Evolutionary conservation across 35 echinoderm and acorn worm genomes (phyloP).

Genomic region (Patiria miniata): DNA sequence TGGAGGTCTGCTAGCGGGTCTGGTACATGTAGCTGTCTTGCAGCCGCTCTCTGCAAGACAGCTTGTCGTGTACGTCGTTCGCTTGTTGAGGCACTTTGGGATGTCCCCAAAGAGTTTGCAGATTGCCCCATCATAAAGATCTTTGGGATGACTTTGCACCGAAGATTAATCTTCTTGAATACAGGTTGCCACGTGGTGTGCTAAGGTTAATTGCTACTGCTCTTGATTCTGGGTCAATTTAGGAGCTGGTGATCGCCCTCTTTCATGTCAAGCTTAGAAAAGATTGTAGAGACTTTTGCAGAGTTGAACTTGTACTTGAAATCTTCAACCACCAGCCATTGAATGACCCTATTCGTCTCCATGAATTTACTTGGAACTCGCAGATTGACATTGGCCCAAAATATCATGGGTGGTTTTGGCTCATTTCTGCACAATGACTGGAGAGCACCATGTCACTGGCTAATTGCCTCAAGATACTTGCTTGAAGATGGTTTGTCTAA

Average conservation of each 20-base stretch:
- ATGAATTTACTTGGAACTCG: slow-evolving; percentile 61
- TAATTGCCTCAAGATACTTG: slow-evolving; percentile 56
- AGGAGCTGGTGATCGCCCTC: slow-evolving; percentile 64
- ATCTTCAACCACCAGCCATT: slow-evolving; percentile 69
- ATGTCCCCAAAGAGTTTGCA: slow-evolving; percentile 65
- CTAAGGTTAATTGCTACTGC: slow-evolving; percentile 43
- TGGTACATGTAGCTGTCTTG: slow-evolving; percentile 59
- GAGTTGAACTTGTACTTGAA: slow-evolving; percentile 65
- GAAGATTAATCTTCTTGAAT: slow-evolving; percentile 35
- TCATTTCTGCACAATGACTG: slow-evolving; percentile 68
- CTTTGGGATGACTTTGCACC: slow-evolving; percentile 52
- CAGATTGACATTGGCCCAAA: slow-evolving; percentile 64
- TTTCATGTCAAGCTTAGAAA: slow-evolving; percentile 72
- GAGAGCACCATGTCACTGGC: slow-evolving; percentile 69
- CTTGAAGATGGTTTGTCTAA: slow-evolving; percentile 43
- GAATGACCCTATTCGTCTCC: slow-evolving; percentile 63
- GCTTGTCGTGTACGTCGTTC: slow-evolving; percentile 56
- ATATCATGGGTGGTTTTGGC: slow-evolving; percentile 59
- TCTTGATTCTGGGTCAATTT: slow-evolving; percentile 54
- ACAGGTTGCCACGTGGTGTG: slow-evolving; percentile 44
- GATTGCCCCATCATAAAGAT: slow-evolving; percentile 64
- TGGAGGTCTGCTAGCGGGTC: slow-evolving; percentile 57
- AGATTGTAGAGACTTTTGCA: slow-evolving; percentile 57
- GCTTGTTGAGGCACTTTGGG: slow-evolving; percentile 57
- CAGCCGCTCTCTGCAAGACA: slow-evolving; percentile 51